These are phyloP conservation scores for Callipepla squamata DNA, from an alignment of 2,113 vertebrate genomes.

Conservation along the genomic window DNA sequence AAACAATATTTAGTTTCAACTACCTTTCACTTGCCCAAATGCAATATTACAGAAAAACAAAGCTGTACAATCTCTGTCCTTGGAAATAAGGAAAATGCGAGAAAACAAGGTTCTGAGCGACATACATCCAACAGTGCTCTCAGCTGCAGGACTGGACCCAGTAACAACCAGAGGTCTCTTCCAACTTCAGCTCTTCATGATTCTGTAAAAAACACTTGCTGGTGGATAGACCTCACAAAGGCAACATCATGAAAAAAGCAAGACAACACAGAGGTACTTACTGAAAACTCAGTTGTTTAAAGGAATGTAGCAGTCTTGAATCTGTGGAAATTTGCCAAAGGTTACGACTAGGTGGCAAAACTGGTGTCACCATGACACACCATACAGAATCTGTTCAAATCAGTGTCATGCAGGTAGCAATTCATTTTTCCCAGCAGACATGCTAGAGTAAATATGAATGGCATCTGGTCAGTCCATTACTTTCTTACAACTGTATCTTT, in stretches of 20 bases:
- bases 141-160: not conserved
- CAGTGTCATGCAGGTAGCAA: not conserved
- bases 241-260: not conserved
- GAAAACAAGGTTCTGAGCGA: not conserved
- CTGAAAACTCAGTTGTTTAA: not conserved
- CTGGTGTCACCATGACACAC: fast-evolving
- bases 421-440: not conserved
- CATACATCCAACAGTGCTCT: not conserved
- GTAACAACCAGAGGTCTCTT: not conserved
- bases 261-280: not conserved
- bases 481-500: not conserved
- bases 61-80: not conserved
- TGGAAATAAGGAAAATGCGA: not conserved
- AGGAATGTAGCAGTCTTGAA: not conserved
- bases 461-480: not conserved
- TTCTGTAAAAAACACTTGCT: not conserved
- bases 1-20: not conserved
- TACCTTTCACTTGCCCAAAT: not conserved
- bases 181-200: not conserved
- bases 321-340: not conserved
- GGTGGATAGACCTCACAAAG: not conserved
- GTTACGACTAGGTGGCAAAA: not conserved
- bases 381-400: not conserved
- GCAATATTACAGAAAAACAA: not conserved
- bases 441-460: not conserved